Base-by-base conservation (phyloP, 2,113 vertebrate species). In the Scartelaos histophorus region DNA sequence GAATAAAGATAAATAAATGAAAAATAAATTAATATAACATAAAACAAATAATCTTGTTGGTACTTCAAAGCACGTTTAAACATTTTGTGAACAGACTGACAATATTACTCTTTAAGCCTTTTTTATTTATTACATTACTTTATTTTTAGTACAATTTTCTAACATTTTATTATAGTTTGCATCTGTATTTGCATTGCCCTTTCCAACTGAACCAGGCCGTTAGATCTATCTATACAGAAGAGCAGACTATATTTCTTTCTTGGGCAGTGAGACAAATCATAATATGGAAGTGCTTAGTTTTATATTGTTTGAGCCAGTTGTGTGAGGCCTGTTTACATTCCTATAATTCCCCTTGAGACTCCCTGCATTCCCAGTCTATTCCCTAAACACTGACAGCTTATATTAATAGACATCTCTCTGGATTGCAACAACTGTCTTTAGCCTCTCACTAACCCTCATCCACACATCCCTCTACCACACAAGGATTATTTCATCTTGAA, bases 321-420 rank as follows among this genome's bases (percentile, higher is more conserved):
- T 25, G 47, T 60, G 64, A 46, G 67, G 84, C 73, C 67, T 87
- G 87, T 88, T 86, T 82, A 78, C 88, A 90, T 90, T 92, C 91
- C 83, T 67, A n/a, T 67, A 77, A 87, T 83, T 79, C 85, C 82
- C 82, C 68, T 11, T 12, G 88, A 86, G 88, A 87, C 61, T 79
- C 71, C 80, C 35, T 25, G 43, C 57, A 85, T 45, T 29, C 29
- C 62, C 56, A 76, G 82, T 75, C 38, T 69, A 43, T 21, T 13
- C 62, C 29, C 38, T n/a, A 2, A 24, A 16, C 70, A 34, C 29
- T 70, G 49, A 76, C 76, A 76, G 6, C 10, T 76, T 43, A 73
- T 86, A 89, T 90, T 85, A 90, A 88, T 87, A 83, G 81, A 66
- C 19, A 45, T 67, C 71, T 71, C 57, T 35, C 62, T 73, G 80